Evolutionary conservation across 2,113 vertebrate species (phyloP).

Genomic region (Lutjanus erythropterus): DNA sequence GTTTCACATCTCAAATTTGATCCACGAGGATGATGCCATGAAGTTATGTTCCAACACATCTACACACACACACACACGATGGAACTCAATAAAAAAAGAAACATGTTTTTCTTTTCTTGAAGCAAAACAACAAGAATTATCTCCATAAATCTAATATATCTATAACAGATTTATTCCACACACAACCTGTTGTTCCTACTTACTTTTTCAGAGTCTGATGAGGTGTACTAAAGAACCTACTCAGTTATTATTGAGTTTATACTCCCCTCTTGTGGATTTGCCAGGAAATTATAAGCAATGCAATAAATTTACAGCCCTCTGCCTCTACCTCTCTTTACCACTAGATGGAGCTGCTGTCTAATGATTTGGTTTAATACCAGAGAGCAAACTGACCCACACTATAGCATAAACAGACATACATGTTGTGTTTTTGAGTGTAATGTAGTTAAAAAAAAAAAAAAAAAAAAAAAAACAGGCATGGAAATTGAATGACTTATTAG

Average conservation of each 20-base stretch:
- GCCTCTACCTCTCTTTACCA: constrained; percentile 2
- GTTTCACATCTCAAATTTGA: neutral
- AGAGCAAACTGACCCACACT: neutral
- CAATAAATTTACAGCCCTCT: neutral
- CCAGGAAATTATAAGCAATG: neutral
- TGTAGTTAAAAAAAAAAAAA: too few relatives aligned
- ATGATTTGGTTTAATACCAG: neutral
- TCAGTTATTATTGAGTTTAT: constrained; percentile 8
- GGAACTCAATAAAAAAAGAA: neutral
- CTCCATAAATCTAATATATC: neutral
- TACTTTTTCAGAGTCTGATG: neutral
- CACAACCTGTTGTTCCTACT: neutral
- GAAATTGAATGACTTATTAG: too few relatives aligned
- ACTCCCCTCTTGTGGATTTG: constrained; percentile 71
- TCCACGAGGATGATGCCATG: neutral
- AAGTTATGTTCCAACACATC: neutral
- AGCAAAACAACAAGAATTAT: neutral
- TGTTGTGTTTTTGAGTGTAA: neutral
- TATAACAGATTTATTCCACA: neutral
- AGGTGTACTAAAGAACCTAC: neutral
- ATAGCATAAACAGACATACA: neutral
- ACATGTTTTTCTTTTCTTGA: neutral
- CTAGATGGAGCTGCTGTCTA: constrained; percentile 57
- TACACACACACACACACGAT: neutral
- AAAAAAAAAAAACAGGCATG: too few relatives aligned